Evolutionary conservation across 1,140 invertebrate species (phyloP).

Genomic region (Nasonia giraulti): DNA sequence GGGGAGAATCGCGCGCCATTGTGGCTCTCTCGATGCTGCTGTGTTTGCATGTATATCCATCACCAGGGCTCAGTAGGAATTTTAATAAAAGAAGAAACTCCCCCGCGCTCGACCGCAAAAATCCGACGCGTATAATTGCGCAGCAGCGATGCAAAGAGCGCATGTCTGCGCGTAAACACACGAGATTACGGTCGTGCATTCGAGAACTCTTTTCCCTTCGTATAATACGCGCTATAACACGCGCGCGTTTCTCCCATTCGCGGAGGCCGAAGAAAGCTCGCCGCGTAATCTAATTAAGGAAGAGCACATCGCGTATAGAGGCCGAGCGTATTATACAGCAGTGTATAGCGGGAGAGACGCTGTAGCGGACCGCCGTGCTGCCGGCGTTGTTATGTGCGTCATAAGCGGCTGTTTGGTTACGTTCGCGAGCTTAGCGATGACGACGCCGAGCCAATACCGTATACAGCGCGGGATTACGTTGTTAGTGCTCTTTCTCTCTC

Average conservation of each 20-base stretch:
- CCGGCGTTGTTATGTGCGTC: no score
- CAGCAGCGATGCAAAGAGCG: no score
- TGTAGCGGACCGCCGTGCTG: background rate
- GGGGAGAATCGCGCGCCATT: background rate
- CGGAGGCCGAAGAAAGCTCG: background rate
- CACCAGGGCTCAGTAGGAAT: background rate
- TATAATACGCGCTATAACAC: background rate
- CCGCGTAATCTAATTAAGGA: constrained; percentile 37
- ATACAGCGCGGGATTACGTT: constrained; percentile 5
- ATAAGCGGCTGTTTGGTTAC: no score
- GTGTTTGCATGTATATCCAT: background rate
- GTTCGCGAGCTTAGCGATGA: background rate
- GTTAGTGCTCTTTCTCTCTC: no score
- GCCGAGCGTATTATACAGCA: background rate
- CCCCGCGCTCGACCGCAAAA: background rate
- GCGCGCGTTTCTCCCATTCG: background rate
- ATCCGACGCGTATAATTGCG: background rate
- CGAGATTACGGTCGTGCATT: background rate
- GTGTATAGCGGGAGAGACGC: background rate
- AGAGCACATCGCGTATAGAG: no score
- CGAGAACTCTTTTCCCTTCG: background rate
- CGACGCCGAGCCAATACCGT: constrained; percentile 31
- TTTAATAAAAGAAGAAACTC: constrained; percentile 34
- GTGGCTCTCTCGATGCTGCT: background rate
- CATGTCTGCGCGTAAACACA: background rate